These are phyloP conservation scores for Saimiri boliviensis DNA, from an alignment of 2,113 vertebrate genomes.

Conservation along the genomic window DNA sequence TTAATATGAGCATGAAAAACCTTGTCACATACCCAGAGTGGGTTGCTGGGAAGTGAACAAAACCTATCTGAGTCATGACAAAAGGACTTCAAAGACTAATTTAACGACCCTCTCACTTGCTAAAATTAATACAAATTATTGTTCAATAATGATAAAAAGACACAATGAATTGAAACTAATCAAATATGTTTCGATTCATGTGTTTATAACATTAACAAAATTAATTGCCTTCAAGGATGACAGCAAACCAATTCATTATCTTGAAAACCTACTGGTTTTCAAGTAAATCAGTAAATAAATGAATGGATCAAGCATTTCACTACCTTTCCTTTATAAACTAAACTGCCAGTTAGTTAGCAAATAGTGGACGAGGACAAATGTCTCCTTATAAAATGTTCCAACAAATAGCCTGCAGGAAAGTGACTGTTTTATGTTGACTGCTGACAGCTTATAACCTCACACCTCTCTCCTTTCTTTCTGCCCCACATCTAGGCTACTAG, in stretches of 20 bases:
- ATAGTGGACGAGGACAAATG: not conserved
- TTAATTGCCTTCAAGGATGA: not conserved
- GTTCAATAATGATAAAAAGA: not conserved
- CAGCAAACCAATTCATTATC: constrained; percentile 4
- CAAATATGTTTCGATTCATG: not conserved
- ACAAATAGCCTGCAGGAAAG: not conserved
- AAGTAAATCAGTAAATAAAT: not conserved
- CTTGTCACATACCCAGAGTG: not conserved
- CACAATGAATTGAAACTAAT: not conserved
- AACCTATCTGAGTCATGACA: not conserved
- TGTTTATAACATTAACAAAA: constrained; percentile 25
- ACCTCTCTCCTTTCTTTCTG: not conserved
- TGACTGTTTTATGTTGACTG: not conserved
- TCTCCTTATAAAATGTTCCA: constrained; percentile 15
- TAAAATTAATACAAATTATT: not conserved
- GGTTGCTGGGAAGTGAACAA: not conserved
- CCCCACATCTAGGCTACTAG: not conserved
- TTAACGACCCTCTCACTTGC: not conserved
- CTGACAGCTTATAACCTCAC: not conserved
- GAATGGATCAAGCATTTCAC: not conserved
- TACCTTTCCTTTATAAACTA: not conserved
- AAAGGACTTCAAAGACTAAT: not conserved
- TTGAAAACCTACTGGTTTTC: no score
- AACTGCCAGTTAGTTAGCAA: not conserved
- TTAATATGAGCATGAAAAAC: not conserved